A percentile compares a stretch with the other conserved stretches of the same genome.
Evolutionary conservation across 2,113 vertebrate genomes (phyloP).

Genomic region (Paracyprichromis sp.): DNA sequence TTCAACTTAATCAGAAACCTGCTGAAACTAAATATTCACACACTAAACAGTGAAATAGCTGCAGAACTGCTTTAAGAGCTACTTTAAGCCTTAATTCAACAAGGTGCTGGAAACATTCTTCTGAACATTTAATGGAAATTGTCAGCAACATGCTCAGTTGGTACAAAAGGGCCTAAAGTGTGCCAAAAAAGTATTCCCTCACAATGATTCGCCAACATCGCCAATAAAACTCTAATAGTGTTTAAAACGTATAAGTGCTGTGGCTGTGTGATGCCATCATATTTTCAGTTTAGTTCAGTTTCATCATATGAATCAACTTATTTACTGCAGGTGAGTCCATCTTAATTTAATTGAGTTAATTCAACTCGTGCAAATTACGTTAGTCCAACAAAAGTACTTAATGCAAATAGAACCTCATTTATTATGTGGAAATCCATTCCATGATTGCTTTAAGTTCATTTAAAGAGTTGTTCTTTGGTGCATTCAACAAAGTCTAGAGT

Average conservation of each 20-base stretch:
- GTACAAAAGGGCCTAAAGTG: not conserved
- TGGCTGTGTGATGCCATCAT: not conserved
- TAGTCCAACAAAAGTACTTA: not conserved
- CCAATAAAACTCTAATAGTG: not conserved
- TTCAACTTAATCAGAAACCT: not conserved
- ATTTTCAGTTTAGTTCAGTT: not conserved
- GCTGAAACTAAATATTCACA: not conserved
- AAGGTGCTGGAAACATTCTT: not conserved
- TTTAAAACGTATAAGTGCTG: not conserved
- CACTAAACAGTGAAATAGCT: not conserved
- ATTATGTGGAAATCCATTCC: not conserved
- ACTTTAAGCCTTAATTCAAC: not conserved
- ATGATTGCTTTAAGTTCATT: not conserved
- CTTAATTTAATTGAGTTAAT: not conserved
- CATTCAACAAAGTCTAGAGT: not conserved
- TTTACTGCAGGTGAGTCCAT: not conserved
- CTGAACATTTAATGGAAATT: not conserved
- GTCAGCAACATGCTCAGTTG: not conserved
- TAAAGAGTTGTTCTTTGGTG: not conserved
- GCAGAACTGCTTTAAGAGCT: not conserved
- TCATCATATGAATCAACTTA: not conserved
- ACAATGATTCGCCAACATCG: not conserved
- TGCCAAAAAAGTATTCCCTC: not conserved
- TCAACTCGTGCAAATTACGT: not conserved
- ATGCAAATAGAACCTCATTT: not conserved